These are phyloP conservation scores for Circaetus cinerascens DNA, from an alignment of 2,113 vertebrate genomes.

Conservation along the genomic window DNA sequence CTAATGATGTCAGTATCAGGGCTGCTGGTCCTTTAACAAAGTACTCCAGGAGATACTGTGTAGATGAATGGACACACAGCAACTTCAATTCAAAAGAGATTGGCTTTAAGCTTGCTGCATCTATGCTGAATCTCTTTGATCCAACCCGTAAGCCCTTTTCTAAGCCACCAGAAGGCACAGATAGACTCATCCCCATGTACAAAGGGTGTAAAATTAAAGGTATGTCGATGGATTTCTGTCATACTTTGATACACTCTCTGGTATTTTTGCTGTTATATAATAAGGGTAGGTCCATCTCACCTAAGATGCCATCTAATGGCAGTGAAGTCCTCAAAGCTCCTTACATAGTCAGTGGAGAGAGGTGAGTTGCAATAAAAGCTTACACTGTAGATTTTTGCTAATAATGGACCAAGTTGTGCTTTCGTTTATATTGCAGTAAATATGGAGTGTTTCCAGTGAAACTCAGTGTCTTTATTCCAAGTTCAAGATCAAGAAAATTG, in stretches of 20 bases:
- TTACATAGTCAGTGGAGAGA: background rate
- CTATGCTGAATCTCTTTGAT: constrained; percentile 82
- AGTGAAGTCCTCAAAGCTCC: background rate
- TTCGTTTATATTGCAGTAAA: background rate
- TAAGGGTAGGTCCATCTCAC: background rate
- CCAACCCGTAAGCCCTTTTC: constrained; percentile 66
- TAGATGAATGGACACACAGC: constrained; percentile 80
- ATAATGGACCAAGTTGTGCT: background rate
- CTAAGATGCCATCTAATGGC: background rate
- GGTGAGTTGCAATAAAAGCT: background rate
- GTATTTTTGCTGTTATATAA: background rate
- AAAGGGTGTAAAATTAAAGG: constrained; percentile 84
- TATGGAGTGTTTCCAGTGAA: background rate
- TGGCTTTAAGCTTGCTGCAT: constrained; percentile 83
- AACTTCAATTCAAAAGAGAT: constrained; percentile 88
- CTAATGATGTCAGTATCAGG: constrained; percentile 80
- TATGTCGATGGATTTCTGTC: constrained; percentile 34
- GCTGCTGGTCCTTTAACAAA: constrained; percentile 91
- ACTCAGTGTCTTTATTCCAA: background rate
- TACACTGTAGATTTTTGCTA: background rate
- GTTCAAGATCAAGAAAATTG: background rate
- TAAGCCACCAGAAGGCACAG: constrained; percentile 25
- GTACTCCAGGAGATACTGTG: constrained; percentile 81
- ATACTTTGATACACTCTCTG: background rate
- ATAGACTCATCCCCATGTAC: constrained; percentile 80